These are phyloP conservation scores for Heliothis subflexa DNA, from an alignment of 1,140 invertebrate genomes.

Conservation along the genomic window DNA sequence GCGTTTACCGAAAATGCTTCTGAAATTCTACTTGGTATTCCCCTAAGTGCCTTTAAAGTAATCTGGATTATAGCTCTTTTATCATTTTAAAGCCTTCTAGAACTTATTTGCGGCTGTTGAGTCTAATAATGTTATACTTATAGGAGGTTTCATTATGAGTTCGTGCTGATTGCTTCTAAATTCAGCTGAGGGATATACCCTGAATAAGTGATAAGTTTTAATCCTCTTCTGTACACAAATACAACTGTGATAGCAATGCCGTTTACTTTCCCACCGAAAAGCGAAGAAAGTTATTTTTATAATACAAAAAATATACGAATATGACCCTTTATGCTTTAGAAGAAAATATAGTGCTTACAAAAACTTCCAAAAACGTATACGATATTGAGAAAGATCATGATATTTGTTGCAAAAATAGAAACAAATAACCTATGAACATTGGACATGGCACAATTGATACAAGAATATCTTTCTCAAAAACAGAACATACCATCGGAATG, in stretches of 20 bases:
- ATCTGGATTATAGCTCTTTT: conserved; percentile 40
- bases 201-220: too few relatives aligned
- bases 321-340: too few relatives aligned
- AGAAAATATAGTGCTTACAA: too few relatives aligned
- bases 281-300: too few relatives aligned
- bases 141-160: background rate
- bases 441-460: background rate
- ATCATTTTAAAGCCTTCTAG: conserved; percentile 31
- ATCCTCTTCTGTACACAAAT: too few relatives aligned
- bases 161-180: background rate
- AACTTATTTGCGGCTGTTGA: conserved; percentile 30
- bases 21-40: conserved; percentile 17
- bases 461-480: too few relatives aligned
- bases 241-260: too few relatives aligned
- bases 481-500: too few relatives aligned
- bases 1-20: conserved; percentile 13
- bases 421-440: background rate
- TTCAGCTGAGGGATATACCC: background rate
- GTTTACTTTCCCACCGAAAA: too few relatives aligned
- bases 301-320: too few relatives aligned
- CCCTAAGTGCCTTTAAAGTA: conserved; percentile 33
- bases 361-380: too few relatives aligned
- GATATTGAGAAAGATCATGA: too few relatives aligned
- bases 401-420: background rate
- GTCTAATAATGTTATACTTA: conserved; percentile 1